phyloP scores from a whole-genome alignment of 2,888 invertebrate species.

The Leucoma salicis region DNA sequence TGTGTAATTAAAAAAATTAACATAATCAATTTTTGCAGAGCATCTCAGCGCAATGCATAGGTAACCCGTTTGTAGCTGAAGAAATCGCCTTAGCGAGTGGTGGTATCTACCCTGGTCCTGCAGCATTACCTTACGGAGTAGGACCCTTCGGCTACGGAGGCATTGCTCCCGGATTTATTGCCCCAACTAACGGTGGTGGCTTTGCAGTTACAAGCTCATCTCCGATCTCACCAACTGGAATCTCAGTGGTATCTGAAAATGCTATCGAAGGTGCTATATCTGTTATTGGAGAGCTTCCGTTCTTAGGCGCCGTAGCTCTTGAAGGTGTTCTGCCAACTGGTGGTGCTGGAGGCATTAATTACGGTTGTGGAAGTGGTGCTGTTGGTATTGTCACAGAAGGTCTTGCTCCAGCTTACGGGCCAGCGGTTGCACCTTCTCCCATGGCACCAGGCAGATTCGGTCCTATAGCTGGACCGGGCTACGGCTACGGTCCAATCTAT shows the following conservation, averaged over 20 bases:
- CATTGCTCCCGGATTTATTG: constrained; percentile 25
- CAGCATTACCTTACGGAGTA: constrained; percentile 1
- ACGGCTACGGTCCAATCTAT: constrained; percentile 6
- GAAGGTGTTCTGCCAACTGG: constrained; percentile 40
- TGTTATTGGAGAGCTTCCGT: constrained; percentile 50
- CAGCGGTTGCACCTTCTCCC: not conserved
- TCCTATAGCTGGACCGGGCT: constrained; percentile 3
- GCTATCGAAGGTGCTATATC: constrained; percentile 44
- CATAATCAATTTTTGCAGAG: constrained; percentile 10
- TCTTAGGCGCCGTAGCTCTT: constrained; percentile 40
- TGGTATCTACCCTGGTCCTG: not conserved
- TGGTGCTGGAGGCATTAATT: constrained; percentile 38
- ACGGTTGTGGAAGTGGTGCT: constrained; percentile 37
- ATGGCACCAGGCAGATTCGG: constrained; percentile 6
- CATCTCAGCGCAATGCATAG: constrained; percentile 20
- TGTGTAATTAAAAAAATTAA: too few species aligned
- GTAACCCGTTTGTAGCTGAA: constrained; percentile 16
- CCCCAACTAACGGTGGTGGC: constrained; percentile 45
- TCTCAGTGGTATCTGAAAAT: constrained; percentile 51
- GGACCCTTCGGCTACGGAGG: constrained; percentile 2
- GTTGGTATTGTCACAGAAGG: constrained; percentile 6
- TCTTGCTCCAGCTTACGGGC: not conserved
- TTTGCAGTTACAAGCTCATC: constrained; percentile 46
- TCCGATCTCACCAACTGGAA: constrained; percentile 43
- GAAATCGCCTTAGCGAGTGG: constrained; percentile 15